Evolutionary conservation across 2,113 vertebrate genomes (phyloP).

Genomic region (Psettodes erumei): DNA sequence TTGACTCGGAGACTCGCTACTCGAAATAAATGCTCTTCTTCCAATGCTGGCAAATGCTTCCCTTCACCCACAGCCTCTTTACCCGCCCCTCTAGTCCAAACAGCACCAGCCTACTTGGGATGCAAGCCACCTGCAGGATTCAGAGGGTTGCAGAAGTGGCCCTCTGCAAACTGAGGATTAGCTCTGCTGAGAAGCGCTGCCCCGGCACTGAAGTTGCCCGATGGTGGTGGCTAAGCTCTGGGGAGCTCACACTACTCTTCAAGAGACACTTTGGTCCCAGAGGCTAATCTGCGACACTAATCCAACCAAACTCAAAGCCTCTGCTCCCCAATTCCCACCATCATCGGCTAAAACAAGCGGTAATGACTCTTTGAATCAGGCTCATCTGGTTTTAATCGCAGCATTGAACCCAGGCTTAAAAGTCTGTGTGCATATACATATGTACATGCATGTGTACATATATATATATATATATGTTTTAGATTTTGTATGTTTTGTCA

Average conservation of each 20-base stretch:
- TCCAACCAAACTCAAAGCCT: constrained; percentile 63
- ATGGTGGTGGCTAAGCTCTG: constrained; percentile 84
- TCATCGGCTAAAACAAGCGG: constrained; percentile 32
- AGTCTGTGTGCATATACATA: not conserved
- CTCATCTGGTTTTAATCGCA: constrained; percentile 14
- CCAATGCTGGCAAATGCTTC: constrained; percentile 18
- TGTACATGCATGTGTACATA: no score
- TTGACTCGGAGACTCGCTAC: constrained; percentile 72
- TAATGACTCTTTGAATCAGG: constrained; percentile 44
- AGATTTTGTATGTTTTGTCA: not conserved
- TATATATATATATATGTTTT: not conserved
- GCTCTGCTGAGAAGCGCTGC: constrained; percentile 72
- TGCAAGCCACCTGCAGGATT: constrained; percentile 85
- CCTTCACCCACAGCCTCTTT: constrained; percentile 53
- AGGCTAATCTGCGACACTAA: constrained; percentile 68
- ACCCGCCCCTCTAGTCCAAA: constrained; percentile 55
- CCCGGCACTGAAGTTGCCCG: constrained; percentile 81
- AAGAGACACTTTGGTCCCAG: constrained; percentile 64
- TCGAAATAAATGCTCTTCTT: constrained; percentile 62
- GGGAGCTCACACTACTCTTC: constrained; percentile 84
- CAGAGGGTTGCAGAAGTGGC: constrained; percentile 72
- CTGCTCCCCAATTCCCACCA: constrained; percentile 34
- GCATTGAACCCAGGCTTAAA: not conserved
- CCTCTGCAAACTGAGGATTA: constrained; percentile 87
- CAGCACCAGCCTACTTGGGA: constrained; percentile 83